phyloP scores from a whole-genome alignment of 2,113 vertebrate species.

The human region DNA sequence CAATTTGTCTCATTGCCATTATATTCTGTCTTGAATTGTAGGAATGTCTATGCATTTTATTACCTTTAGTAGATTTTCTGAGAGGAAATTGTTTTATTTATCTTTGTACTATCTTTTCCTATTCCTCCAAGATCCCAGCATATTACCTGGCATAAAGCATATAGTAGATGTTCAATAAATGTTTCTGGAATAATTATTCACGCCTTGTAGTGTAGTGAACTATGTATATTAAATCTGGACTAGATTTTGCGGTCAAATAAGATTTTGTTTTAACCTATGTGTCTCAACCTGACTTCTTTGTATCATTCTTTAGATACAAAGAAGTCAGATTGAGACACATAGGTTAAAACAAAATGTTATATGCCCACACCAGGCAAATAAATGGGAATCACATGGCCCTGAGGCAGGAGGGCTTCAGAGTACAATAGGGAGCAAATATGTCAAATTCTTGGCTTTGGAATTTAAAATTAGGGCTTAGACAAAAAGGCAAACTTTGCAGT shows the following conservation, averaged over 20 bases:
- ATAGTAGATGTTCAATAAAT: conserved; percentile 43
- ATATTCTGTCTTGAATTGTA: conserved; percentile 44
- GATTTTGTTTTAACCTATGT: conserved; percentile 8
- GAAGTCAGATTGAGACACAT: neutral
- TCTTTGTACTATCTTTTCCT: conserved; percentile 2
- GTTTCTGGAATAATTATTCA: conserved; percentile 34
- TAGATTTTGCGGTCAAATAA: neutral
- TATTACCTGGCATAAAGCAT: conserved; percentile 17
- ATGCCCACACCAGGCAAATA: neutral
- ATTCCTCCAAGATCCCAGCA: neutral
- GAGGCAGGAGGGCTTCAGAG: neutral
- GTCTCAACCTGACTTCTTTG: neutral
- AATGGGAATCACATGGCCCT: neutral
- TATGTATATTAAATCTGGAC: conserved; percentile 14
- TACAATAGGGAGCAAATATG: neutral
- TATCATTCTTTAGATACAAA: neutral
- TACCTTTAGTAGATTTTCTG: conserved; percentile 41
- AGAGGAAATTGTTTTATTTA: conserved; percentile 63
- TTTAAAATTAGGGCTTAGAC: neutral
- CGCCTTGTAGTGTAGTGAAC: neutral
- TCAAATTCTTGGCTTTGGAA: neutral
- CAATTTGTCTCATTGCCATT: conserved; percentile 54
- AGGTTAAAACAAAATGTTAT: conserved; percentile 23
- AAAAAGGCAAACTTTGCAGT: neutral
- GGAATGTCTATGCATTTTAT: conserved; percentile 49